phyloP scores from a whole-genome alignment of 2,113 vertebrate genomes.

The Sceloporus tristichus region DNA sequence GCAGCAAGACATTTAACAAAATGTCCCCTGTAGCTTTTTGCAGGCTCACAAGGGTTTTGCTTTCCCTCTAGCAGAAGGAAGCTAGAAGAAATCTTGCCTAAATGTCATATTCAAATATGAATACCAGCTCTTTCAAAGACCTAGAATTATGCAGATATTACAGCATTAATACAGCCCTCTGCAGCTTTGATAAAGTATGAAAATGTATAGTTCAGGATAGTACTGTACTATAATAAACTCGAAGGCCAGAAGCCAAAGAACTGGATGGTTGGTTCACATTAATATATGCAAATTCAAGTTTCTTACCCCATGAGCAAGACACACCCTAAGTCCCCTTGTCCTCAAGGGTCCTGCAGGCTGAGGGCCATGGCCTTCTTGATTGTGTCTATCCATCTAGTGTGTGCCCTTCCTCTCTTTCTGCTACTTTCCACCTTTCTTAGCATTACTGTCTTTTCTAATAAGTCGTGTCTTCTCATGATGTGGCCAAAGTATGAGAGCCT shows the following conservation, averaged over 20 bases:
- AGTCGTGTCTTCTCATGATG: too few relatives aligned
- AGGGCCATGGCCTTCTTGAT: too few relatives aligned
- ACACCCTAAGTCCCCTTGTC: too few relatives aligned
- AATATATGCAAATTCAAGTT: neutral
- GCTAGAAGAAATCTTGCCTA: conserved; percentile 18
- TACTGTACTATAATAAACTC: neutral
- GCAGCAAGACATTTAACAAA: conserved; percentile 32
- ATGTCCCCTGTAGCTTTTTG: neutral
- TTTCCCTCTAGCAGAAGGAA: conserved; percentile 13
- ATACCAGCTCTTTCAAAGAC: conserved; percentile 1
- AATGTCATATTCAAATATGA: conserved; percentile 41
- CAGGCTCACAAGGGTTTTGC: conserved; percentile 13
- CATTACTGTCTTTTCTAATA: too few relatives aligned
- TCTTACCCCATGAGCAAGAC: neutral
- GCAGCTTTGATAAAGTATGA: neutral
- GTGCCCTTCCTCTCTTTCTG: too few relatives aligned
- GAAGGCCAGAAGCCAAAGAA: neutral
- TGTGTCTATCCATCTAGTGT: too few relatives aligned
- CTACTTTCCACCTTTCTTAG: too few relatives aligned
- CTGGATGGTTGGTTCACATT: neutral
- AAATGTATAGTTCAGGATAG: conserved; percentile 1
- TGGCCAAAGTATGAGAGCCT: too few relatives aligned
- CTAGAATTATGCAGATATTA: neutral
- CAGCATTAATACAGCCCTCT: neutral
- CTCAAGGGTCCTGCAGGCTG: too few relatives aligned